Conservation (phyloP, 1,140 invertebrate genomes). For the Aricia agestis region DNA sequence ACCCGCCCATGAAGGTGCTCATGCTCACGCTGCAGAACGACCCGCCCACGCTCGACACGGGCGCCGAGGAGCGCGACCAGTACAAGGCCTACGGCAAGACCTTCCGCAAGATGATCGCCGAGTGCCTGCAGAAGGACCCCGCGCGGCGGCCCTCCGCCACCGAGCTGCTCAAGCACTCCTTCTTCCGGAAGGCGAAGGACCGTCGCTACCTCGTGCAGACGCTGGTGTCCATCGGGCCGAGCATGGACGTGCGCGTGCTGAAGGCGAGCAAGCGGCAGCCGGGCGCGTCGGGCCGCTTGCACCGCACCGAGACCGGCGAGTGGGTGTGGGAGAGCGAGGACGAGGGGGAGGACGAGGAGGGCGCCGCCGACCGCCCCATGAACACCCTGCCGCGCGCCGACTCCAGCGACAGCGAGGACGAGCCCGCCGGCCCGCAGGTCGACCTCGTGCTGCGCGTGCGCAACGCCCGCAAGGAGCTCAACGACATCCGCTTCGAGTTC, state of each 20-base stretch:
- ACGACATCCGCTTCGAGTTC: conserved; percentile 99
- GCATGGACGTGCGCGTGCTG: conserved; percentile 91
- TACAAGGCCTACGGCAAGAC: conserved; percentile 99
- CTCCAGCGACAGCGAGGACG: conserved; percentile 77
- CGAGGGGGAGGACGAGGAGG: conserved; percentile 74
- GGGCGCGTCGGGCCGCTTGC: conserved; percentile 92
- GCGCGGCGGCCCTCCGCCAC: conserved; percentile 96
- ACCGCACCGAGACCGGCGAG: conserved; percentile 96
- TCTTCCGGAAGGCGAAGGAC: conserved; percentile 99
- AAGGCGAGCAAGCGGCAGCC: conserved; percentile 92
- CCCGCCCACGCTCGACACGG: conserved; percentile 93
- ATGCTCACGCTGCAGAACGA: conserved; percentile 99
- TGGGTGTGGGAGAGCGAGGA: conserved; percentile 98
- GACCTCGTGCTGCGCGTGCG: conserved; percentile 65
- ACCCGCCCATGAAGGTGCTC: conserved; percentile 99
- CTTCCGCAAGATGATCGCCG: conserved; percentile 97
- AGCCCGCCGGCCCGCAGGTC: conserved; percentile 53
- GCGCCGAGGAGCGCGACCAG: conserved; percentile 97
- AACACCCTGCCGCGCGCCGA: conserved; percentile 76
- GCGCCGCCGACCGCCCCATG: conserved; percentile 72
- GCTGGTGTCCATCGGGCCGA: conserved; percentile 90
- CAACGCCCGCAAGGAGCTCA: conserved; percentile 94
- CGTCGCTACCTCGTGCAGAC: conserved; percentile 95
- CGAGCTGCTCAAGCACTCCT: conserved; percentile 98
- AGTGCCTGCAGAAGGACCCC: conserved; percentile 97